A percentile compares a stretch with the other conserved stretches of the same genome.
Conservation (phyloP, 2,797 vertebrate genomes). For the Enteromius radiatus region DNA sequence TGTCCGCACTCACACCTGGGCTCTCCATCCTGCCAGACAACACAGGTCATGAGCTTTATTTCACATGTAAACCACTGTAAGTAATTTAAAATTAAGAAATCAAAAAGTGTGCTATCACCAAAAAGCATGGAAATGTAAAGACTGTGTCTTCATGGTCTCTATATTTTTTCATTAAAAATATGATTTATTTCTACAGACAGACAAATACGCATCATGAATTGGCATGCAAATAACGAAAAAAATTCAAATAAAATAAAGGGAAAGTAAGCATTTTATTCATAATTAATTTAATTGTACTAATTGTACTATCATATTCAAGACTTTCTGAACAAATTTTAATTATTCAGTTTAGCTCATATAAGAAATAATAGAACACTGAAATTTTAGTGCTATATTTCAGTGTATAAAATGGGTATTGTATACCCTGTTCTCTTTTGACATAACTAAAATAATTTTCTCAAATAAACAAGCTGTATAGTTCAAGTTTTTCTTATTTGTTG, state of each 20-base stretch:
- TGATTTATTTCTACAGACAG: not conserved
- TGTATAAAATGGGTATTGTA: too few relatives aligned
- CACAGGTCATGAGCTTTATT: not conserved
- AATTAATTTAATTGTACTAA: not conserved
- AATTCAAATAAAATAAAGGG: not conserved
- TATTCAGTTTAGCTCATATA: too few relatives aligned
- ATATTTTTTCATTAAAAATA: not conserved
- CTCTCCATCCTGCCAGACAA: conserved; percentile 36
- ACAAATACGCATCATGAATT: not conserved
- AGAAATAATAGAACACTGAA: not conserved
- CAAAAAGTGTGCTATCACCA: not conserved
- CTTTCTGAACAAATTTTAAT: too few relatives aligned
- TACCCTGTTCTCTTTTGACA: not conserved
- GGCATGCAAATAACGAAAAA: not conserved
- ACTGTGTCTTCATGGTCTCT: not conserved
- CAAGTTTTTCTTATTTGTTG: not conserved
- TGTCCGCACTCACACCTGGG: conserved; percentile 42
- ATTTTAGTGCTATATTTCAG: not conserved
- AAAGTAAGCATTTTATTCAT: conserved; percentile 1
- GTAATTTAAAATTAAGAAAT: not conserved
- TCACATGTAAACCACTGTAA: not conserved
- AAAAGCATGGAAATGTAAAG: not conserved
- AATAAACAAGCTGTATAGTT: not conserved
- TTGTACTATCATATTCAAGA: too few relatives aligned
- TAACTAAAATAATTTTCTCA: not conserved